Conservation (phyloP, 1,140 invertebrate genomes). For the Thalassaphorura encarpata region DNA sequence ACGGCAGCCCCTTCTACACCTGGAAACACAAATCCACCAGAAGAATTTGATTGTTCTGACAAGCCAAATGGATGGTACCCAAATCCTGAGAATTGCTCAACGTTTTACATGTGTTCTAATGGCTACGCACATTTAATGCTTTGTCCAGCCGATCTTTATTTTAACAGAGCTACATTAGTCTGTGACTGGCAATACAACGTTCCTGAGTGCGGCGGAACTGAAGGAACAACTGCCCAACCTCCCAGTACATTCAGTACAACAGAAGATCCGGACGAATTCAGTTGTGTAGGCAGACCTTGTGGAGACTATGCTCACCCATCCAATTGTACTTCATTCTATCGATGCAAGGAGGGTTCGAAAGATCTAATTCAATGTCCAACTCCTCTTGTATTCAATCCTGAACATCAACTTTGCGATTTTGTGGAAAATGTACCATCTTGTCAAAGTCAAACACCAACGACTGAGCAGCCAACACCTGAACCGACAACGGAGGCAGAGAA, state of each 20-base stretch:
- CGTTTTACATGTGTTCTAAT: not conserved
- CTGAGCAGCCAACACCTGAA: not conserved
- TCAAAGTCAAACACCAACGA: not conserved
- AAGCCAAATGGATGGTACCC: not conserved
- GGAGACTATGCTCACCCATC: not conserved
- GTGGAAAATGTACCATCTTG: not conserved
- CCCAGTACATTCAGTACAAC: not conserved
- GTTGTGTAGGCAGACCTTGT: not conserved
- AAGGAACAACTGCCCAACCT: not conserved
- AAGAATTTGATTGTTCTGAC: not conserved
- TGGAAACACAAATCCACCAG: not conserved
- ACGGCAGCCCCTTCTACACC: not conserved
- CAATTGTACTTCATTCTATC: not conserved
- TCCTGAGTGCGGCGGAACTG: not conserved
- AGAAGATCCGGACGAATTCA: not conserved
- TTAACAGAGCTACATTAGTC: not conserved
- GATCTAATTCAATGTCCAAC: not conserved
- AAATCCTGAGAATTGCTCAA: not conserved
- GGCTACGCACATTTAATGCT: not conserved
- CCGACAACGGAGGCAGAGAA: not conserved
- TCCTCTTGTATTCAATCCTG: not conserved
- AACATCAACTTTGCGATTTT: not conserved
- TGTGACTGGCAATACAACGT: constrained; percentile 2
- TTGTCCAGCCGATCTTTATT: not conserved
- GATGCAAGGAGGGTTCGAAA: not conserved